Base-by-base conservation (phyloP, 2,797 vertebrate species). In the Gadopsis marmoratus region DNA sequence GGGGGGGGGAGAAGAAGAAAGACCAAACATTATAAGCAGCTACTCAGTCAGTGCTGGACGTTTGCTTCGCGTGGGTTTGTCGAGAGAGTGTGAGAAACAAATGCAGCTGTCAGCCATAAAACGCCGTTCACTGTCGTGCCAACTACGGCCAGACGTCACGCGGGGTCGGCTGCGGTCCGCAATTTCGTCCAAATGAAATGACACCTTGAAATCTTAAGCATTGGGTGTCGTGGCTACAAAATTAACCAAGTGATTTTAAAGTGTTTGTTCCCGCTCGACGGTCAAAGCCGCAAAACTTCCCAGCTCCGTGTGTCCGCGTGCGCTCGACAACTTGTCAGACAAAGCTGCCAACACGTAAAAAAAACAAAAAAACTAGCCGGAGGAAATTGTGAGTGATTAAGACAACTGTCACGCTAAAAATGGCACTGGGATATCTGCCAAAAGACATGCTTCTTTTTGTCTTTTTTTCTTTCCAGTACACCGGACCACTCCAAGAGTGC, bases 381-480 rank as follows among this genome's bases (percentile, higher is more conserved):
- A 48, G 70, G 74, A 63, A 66, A 85, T 51, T 72, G 43, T 83
- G 88, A 89, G 60, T 74, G 79, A 91, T 84, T 73, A 73, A 74
- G 53, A 76, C 90, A 94, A 79, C 90, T 93, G 93, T 81, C 80
- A 1, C 3, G 92, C 92, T 91, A 88, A 92, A 94, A 94, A 92
- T 76, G 82, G 82, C 83, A 69, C 59, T 33, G 82, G 90, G 88
- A 87, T 65, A 80, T 74, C 74, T 87, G 90, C 85, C 89, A 93
- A 80, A 85, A 92, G 26, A 85, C 87, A 90, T 41, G 66, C 76
- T 26, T 58, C 71, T 74, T 73, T 76, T 75, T 84, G 43, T 65
- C 71, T 71, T 69, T 81, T 76, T 83, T 48, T 65, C 72, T 71
- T 69, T 82, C 79, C 76, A 78, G 26, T 33, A 21, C 63, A 79